Conservation (phyloP, 2,797 vertebrate species). For the Zenarchopterus dispar region DNA sequence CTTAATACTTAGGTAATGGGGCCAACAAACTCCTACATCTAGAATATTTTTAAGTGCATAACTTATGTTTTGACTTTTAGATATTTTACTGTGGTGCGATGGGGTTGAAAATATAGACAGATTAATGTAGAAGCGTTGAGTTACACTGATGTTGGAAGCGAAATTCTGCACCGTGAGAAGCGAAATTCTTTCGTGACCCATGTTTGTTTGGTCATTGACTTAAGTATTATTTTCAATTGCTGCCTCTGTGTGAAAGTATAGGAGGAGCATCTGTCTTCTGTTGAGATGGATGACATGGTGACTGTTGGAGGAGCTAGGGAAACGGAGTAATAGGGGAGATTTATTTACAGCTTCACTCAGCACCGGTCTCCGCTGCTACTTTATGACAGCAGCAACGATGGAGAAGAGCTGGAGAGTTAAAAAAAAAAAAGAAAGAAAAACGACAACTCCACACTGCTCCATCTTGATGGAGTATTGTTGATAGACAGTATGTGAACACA, state of each 20-base stretch:
- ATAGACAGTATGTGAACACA: conserved; percentile 7
- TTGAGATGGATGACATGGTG: conserved; percentile 22
- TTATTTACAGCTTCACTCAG: conserved; percentile 59
- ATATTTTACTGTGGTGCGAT: too few species aligned
- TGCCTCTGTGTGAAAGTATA: background rate
- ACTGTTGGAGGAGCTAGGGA: conserved; percentile 10
- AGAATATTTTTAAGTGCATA: too few species aligned
- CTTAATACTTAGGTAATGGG: too few species aligned
- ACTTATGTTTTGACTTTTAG: too few species aligned
- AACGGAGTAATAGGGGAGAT: conserved; percentile 29
- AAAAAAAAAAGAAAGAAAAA: conserved; percentile 11
- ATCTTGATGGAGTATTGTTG: conserved; percentile 43
- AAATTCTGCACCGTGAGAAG: too few species aligned
- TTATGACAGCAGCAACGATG: conserved; percentile 63
- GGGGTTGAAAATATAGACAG: too few species aligned
- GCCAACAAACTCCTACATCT: too few species aligned
- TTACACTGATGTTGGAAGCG: too few species aligned
- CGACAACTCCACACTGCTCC: conserved; percentile 55
- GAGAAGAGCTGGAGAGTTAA: conserved; percentile 31
- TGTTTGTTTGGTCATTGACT: background rate
- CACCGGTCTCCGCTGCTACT: conserved; percentile 29
- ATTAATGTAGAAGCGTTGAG: too few species aligned
- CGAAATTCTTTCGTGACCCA: background rate
- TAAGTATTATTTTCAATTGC: background rate
- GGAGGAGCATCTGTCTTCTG: background rate